Base-by-base conservation (phyloP, 2,113 vertebrate genomes). In the Anolis carolinensis region DNA sequence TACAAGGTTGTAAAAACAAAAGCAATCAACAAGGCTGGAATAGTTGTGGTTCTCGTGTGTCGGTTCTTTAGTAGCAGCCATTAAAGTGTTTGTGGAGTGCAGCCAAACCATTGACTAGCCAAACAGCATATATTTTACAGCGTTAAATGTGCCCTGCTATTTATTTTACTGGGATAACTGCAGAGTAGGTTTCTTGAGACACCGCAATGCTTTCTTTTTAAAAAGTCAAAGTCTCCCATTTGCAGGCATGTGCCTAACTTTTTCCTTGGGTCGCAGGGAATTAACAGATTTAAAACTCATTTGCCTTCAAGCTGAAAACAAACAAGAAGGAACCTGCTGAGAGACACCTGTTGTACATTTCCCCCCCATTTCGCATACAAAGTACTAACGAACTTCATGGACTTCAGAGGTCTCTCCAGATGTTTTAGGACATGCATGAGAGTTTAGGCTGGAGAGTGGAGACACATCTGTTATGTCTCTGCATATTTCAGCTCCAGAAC, bases 41-140 rank as follows among this genome's bases (percentile, higher is more conserved):
- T 82, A 63, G 81, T 92, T 89, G 90, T 48, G 82, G 62, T 70
- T 84, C 63, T 84, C 86, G 59, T 83, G 87, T 52, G 8, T 88
- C 79, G 62, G 77, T 89, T 88, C 74, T 93, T 92, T 87, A 86
- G 21, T 75, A 85, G 7, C 82, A 90, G 87, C 88, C 86, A 89
- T 93, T 89, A 82, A 88, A 86, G 81, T 83, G 88, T 82, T 89
- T 68, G 84, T 91, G 89, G 90, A 84, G 79, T 85, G 78, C 89
- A 90, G 91, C 92, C 92, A 93, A 94, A 92, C 89, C 92, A 90
- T 91, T 65, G 78, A 93, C 88, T 27, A 82, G 83, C 81, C 67
- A 84, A 89, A 67, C 89, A 87, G 81, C 77, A 68, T 68, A 18
- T 83, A 30, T 87, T 91, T 91, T 30, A 86, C 75, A 23, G 59